Percentiles rank a stretch among this genome's conserved stretches.
phyloP scores from a whole-genome alignment of 2,797 vertebrate species.

The Columba guinea region DNA sequence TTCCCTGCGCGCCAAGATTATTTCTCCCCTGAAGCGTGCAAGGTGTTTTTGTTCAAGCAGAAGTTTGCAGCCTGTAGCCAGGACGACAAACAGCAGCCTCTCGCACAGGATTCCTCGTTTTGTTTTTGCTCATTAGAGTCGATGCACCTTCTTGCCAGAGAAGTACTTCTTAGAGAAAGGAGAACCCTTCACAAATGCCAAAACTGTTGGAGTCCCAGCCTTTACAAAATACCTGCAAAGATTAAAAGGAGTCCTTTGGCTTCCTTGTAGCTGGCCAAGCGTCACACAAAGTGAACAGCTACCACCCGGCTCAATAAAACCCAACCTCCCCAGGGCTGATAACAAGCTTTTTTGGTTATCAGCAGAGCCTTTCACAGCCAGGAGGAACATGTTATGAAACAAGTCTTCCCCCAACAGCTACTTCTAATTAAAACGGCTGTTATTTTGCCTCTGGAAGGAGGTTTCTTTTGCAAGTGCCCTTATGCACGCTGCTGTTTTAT shows the following conservation, averaged over 20 bases:
- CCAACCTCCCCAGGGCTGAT: neutral
- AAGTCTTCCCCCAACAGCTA: neutral
- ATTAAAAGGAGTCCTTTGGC: conserved; percentile 5
- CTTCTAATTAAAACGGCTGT: conserved; percentile 2
- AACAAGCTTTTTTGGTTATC: neutral
- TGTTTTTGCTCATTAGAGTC: conserved; percentile 47
- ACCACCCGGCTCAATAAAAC: neutral
- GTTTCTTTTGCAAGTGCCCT: neutral
- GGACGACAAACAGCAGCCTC: neutral
- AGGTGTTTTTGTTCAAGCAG: neutral
- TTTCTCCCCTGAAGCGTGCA: neutral
- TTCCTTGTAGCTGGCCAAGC: neutral
- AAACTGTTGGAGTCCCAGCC: conserved; percentile 85
- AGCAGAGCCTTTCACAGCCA: neutral
- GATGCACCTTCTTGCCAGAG: conserved; percentile 79
- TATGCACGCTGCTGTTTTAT: neutral
- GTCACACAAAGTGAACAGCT: neutral
- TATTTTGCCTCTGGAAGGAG: neutral
- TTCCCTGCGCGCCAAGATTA: neutral
- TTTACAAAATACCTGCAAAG: conserved; percentile 86
- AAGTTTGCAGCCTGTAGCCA: neutral
- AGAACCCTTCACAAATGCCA: conserved; percentile 83
- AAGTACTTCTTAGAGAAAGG: conserved; percentile 84
- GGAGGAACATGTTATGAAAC: neutral
- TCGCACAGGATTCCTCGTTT: neutral